Base-by-base conservation (phyloP, 2,113 vertebrate species). In the Piprites chloris region DNA sequence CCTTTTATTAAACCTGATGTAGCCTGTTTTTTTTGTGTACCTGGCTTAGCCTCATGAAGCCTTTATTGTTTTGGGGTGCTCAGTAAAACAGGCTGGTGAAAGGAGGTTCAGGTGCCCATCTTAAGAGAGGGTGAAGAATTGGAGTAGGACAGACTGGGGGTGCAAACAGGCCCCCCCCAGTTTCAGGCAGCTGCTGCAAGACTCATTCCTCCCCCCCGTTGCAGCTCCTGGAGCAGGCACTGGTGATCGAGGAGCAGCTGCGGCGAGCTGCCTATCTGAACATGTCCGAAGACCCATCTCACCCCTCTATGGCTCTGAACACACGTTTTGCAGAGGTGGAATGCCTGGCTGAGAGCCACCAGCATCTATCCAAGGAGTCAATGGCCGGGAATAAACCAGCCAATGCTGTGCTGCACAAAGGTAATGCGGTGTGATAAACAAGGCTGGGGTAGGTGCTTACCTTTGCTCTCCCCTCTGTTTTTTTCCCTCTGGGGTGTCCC, bases 311-410 rank as follows among this genome's bases (percentile, higher is more conserved):
- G 99, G 99, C 99, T 63, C 99, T 99, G 63, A 99, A 99, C 96
- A 99, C 99, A 0, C 99, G 99, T 71, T 99, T 99, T 74, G 99
- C 99, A 27, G 99, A 99, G 97, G 99, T 99, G 86, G 99, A 99
- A 94, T 99, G 99, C 96, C 97, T 99, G 85, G 99, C 99, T 1
- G 99, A 99, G 98, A 99, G 99, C 90, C 99, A 99, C 95, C 99
- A 99, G 98, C 99, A 99, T 97, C 98, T 99, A 76, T 99, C 99
- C 97, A 99, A 99, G 97, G 99, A 99, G 96, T 99, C 99, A 5
- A 99, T 99, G 99, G 99, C 99, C 8, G 99, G 99, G 92, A 99
- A 99, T 96, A 99, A 99, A 89, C 99, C 99, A 20, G 99, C 99
- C 85, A 99, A 99, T 6, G 99, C 99, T 5, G 99, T 99, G 76